Base-by-base conservation (phyloP, 2,797 vertebrate genomes). In the Merluccius polli region DNA sequence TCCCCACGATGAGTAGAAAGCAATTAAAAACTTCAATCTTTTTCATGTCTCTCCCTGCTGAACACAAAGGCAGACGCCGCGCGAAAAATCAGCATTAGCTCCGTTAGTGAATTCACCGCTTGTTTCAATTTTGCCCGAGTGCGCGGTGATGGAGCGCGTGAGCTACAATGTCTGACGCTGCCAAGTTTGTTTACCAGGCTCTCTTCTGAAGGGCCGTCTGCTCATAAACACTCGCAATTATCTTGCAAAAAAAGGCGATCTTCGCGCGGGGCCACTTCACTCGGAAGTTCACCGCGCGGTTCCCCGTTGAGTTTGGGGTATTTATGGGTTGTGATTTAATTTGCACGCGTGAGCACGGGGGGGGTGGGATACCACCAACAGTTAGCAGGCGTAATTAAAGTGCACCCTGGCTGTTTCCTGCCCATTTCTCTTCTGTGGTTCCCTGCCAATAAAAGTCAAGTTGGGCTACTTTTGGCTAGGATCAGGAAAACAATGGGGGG, bases 21-120 rank as follows among this genome's bases (percentile, higher is more conserved):
- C 91, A 93, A 93, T 93, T 93, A 93, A 93, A 93, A 93, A 88
- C 88, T 91, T 84, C 88, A 90, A 91, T 92, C 91, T 93, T n/a
- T n/a, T 92, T 93, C 89, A 90, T 92, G 92, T 90, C 11, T 83
- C 87, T 92, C 91, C 92, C 92, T 3, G 84, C 89, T 88, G 92
- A 92, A 92, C 88, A 87, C 89, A 86, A 86, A 89, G 89, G 89
- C 87, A 82, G 86, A 83, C 83, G 90, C 86, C 84, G 88, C 85
- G 82, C 70, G 83, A 81, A 21, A n/a, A 52, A 87, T 92, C 87
- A 86, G 86, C 87, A 88, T 90, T 87, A 88, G 86, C 73, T 84
- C 87, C 78, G 82, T 73, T 52, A 1, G 48, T 21, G 18, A 82
- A 86, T 84, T 73, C 77, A 89, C 84, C 84, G 84, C 88, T 89